Conservation (phyloP, 2,113 vertebrate species). For the Pelvicachromis taeniatus region DNA sequence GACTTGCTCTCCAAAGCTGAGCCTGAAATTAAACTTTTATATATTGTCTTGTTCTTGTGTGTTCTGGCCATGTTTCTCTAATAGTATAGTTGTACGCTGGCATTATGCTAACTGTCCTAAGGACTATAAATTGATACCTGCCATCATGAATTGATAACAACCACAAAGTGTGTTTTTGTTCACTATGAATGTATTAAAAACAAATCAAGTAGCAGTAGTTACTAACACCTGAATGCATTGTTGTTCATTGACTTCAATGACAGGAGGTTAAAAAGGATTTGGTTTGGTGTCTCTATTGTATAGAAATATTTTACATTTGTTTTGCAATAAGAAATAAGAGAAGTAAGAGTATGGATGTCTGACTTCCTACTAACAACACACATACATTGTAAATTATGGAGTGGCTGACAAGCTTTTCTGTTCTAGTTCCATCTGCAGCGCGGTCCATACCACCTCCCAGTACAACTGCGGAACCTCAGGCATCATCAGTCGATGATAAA, state of each 20-base stretch:
- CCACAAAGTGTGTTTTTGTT: not conserved
- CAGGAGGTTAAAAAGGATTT: not conserved
- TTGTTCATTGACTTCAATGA: not conserved
- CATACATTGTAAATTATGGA: too few relatives aligned
- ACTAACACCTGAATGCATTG: not conserved
- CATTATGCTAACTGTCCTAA: not conserved
- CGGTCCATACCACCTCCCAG: too few relatives aligned
- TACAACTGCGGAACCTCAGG: too few relatives aligned
- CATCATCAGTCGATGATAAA: too few relatives aligned
- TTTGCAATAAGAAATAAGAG: not conserved
- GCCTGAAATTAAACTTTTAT: not conserved
- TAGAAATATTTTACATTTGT: rapidly evolving
- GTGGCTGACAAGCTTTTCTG: too few relatives aligned
- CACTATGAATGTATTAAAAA: not conserved
- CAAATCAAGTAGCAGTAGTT: not conserved
- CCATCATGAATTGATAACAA: not conserved
- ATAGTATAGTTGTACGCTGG: not conserved
- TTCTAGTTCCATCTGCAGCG: too few relatives aligned
- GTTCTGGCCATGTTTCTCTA: not conserved
- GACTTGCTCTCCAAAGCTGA: not conserved
- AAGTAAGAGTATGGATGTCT: too few relatives aligned
- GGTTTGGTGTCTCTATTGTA: rapidly evolving
- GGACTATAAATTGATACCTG: not conserved
- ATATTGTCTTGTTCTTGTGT: not conserved
- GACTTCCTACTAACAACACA: too few relatives aligned